A percentile compares a stretch with the other conserved stretches of the same genome.
Conservation (phyloP, 2,888 invertebrate genomes). For the Uloborus plumipes region DNA sequence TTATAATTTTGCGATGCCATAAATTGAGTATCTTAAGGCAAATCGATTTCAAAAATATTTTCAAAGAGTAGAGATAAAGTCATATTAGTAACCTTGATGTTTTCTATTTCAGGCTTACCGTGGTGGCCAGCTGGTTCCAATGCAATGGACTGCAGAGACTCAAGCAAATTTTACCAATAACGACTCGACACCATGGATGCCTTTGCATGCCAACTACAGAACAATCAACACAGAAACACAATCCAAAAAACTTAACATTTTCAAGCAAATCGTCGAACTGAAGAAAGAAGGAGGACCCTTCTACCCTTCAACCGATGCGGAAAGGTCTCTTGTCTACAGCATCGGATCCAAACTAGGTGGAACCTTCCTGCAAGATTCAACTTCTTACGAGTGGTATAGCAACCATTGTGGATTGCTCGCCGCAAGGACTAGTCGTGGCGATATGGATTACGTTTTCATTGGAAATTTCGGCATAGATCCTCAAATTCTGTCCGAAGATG, state of each 20-base stretch:
- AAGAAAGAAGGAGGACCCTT: constrained; percentile 2
- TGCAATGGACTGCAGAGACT: constrained; percentile 76
- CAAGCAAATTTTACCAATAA: constrained; percentile 72
- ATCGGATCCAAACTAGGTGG: constrained; percentile 9
- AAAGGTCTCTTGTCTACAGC: constrained; percentile 13
- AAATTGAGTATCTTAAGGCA: too few species aligned
- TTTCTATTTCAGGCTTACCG: constrained; percentile 70
- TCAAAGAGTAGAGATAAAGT: too few species aligned
- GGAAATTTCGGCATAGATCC: constrained; percentile 45
- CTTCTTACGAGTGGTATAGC: constrained; percentile 24
- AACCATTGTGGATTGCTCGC: constrained; percentile 18
- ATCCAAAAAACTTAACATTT: constrained; percentile 13
- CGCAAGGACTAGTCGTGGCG: background rate
- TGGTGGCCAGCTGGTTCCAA: constrained; percentile 79
- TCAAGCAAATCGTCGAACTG: constrained; percentile 14
- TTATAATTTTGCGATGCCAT: too few species aligned
- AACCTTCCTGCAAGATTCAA: background rate
- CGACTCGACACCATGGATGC: constrained; percentile 78
- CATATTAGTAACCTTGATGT: background rate
- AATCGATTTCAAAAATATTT: too few species aligned
- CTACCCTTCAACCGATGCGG: background rate
- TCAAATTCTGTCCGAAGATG: background rate
- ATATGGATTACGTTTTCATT: constrained; percentile 10
- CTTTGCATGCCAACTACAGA: constrained; percentile 73
- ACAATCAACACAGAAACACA: constrained; percentile 47